Percentiles rank a stretch among this genome's conserved stretches.
Conservation (phyloP, 2,113 vertebrate species). For the Neodon shergylaensis region DNA sequence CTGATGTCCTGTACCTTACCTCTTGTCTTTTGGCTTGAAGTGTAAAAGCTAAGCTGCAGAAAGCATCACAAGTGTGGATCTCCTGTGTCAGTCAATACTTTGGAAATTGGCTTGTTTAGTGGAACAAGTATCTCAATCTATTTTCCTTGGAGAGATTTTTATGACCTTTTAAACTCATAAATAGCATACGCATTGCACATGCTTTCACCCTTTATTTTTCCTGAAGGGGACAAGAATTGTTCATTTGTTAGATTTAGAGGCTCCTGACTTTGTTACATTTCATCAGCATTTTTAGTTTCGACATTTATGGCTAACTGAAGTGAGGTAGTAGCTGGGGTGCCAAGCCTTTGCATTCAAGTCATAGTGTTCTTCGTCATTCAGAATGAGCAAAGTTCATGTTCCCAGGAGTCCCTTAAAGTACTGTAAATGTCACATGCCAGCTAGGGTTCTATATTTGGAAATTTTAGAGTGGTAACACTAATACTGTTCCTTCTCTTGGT, state of each 20-base stretch:
- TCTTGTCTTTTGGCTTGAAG: slow-evolving; percentile 50
- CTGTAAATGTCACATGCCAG: neutral
- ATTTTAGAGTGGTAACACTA: slow-evolving; percentile 16
- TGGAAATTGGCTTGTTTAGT: neutral
- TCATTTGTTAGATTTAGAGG: slow-evolving; percentile 18
- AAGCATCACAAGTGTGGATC: neutral
- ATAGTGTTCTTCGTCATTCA: slow-evolving; percentile 16
- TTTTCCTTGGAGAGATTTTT: neutral
- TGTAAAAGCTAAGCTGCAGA: neutral
- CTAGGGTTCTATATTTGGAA: slow-evolving; percentile 62
- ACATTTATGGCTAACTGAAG: slow-evolving; percentile 19
- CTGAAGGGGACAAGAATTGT: neutral
- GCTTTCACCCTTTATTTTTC: neutral
- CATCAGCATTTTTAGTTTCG: slow-evolving; percentile 22
- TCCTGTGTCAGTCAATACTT: slow-evolving; percentile 42
- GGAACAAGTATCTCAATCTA: neutral
- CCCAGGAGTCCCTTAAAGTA: slow-evolving; percentile 20
- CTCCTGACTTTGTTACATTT: neutral
- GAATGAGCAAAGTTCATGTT: slow-evolving; percentile 40
- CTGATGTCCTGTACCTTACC: slow-evolving; percentile 4
- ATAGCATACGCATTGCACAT: neutral
- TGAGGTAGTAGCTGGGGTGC: neutral
- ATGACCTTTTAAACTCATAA: slow-evolving; percentile 30
- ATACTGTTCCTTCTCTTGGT: slow-evolving; percentile 40
- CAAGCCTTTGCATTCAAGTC: slow-evolving; percentile 16